Evolutionary conservation across 2,888 invertebrate species (phyloP).

Genomic region (Pollenia griseotomentosa): DNA sequence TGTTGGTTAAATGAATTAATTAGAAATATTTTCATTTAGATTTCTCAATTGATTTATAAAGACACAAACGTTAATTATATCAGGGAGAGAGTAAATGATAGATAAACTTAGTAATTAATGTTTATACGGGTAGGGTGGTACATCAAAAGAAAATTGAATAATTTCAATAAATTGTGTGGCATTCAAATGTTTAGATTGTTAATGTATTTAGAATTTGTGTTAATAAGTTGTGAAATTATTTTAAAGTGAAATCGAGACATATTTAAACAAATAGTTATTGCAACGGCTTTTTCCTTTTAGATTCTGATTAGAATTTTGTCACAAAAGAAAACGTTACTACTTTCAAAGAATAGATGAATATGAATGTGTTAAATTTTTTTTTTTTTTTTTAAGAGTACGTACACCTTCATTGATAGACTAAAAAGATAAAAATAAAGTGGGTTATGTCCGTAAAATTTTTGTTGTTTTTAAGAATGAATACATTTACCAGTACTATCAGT

Average conservation of each 20-base stretch:
- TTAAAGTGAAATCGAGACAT: neutral
- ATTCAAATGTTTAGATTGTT: slow-evolving; percentile 20
- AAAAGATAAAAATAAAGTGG: too few relatives aligned
- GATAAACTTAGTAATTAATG: neutral
- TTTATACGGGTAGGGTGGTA: neutral
- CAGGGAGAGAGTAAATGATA: neutral
- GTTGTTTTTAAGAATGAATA: too few relatives aligned
- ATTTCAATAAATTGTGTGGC: neutral
- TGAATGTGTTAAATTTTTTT: too few relatives aligned
- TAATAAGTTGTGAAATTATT: slow-evolving; percentile 9
- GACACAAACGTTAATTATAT: slow-evolving; percentile 3
- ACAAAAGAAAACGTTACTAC: too few relatives aligned
- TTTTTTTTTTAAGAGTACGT: too few relatives aligned
- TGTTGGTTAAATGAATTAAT: slow-evolving; percentile 75
- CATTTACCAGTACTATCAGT: too few relatives aligned
- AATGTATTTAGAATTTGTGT: neutral
- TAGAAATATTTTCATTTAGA: slow-evolving; percentile 1
- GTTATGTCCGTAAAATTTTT: too few relatives aligned
- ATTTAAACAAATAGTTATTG: neutral
- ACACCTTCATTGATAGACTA: too few relatives aligned
- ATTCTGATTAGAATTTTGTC: too few relatives aligned
- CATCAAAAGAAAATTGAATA: neutral
- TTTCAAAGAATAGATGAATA: too few relatives aligned
- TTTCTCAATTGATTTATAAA: slow-evolving; percentile 13
- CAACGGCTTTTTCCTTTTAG: too few relatives aligned